Evolutionary conservation across 2,888 invertebrate species (phyloP), one percentile per base, ranked within the genome.

Genomic region (Ametastegia equiseti): DNA sequence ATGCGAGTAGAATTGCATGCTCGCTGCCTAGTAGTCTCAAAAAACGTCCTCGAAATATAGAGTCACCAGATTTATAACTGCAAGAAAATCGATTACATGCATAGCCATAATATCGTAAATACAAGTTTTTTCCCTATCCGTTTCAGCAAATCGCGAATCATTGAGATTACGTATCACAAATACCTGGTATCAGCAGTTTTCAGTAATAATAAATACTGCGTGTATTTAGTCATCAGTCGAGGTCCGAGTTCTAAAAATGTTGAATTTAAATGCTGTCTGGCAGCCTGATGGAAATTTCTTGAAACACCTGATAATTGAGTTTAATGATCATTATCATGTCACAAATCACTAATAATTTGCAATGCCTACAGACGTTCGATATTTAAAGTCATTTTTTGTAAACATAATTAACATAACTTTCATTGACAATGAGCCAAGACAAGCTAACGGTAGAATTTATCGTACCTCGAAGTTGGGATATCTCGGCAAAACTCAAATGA

Each of bases 1-100:
- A 73, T 11, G 84, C 84, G 54, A 84, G 84, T 45, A 84, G 71
- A 80, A 84, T 84, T 65, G 83, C 82, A 67, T 84, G 84, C 30
- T 84, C 84, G 77, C 82, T 82, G 71, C 82, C 81, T 47, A 84
- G 80, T 50, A 84, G 50, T 57, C 81, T 84, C 36, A 84, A 30
- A 6, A 82, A 80, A 78, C 83, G 82, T 60, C 83, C 82, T 60
- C 83, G 82, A 78, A 84, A 84, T 36, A 80, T 73, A 36, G 54
- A 39, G 45, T 81, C 65, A 39, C 81, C 81, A 7, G 81, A 54
- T 78, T 15, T 63, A 78, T 60, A 78, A 30, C 78, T 78, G 2
- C n/a, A n/a, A 54, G 54, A 75, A 15, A 54, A 47, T 19, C 36
- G 9, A 15, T 47, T 45, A 60, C 27, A 27, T 23, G 15, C 15